Evolutionary conservation across 2,113 vertebrate genomes (phyloP), one percentile per base, ranked within the genome.

Genomic region (Lophotis ruficrista): DNA sequence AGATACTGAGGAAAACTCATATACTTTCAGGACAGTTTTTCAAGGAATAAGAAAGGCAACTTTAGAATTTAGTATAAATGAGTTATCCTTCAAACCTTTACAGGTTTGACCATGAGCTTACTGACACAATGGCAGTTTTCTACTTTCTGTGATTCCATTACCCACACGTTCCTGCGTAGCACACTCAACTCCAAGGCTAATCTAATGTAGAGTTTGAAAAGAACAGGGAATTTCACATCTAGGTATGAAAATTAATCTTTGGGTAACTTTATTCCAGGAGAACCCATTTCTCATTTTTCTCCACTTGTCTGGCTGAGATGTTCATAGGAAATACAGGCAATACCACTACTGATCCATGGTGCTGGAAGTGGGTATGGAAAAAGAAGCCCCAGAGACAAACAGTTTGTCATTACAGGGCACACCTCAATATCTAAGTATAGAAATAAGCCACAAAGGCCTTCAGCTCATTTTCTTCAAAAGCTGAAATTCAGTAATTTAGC

Each of bases 231-330:
- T 94, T 96, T 96, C 90, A 96, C 86, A 94, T 91, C 89, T 96
- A 81, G 60, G 64, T 91, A 98, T 77, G 82, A 95, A 97, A 98
- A 97, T 94, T 70, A 95, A 95, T 95, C 50, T 81, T 62, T 69
- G 72, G 83, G 56, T 56, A 96, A 53, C 2, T 97, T 97, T 70
- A 91, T 83, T 38, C 51, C 53, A 96, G 72, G 19, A 65, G 71
- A 89, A 87, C 53, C 30, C 58, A 61, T 41, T 92, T 64, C 43
- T 78, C 86, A 89, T 87, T 90, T 94, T 85, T 54, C 51, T 54
- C 47, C 60, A 43, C 53, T 87, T 83, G 51, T 51, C 72, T 72
- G 93, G 84, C 66, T 68, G 85, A 91, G 38, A 77, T 24, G 70
- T 70, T 97, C 82, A 94, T 50, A 91, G 81, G 82, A 96, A 97